These are phyloP conservation scores for Onychostoma macrolepis DNA, from an alignment of 2,113 vertebrate species.

Conservation along the genomic window DNA sequence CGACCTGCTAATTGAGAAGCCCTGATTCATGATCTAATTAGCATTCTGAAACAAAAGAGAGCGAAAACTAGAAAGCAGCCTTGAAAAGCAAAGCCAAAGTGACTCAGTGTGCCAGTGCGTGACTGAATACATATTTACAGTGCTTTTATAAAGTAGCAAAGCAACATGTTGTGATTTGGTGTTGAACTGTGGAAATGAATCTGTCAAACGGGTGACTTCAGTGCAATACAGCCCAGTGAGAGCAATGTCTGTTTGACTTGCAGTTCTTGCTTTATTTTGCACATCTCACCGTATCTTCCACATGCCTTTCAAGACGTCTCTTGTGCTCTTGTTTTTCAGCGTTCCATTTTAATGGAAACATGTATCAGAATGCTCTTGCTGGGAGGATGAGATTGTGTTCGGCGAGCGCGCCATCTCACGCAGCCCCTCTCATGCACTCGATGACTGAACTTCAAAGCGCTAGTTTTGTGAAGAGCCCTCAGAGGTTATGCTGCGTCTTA, in stretches of 20 bases:
- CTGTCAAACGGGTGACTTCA: neutral
- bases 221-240: neutral
- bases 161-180: neutral
- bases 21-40: neutral
- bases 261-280: neutral
- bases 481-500: neutral
- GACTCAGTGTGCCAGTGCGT: neutral
- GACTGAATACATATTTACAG: constrained; percentile 19
- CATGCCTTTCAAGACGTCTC: neutral
- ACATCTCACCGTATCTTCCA: neutral
- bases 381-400: constrained; percentile 14
- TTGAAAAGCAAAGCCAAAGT: constrained; percentile 14
- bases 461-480: constrained; percentile 11
- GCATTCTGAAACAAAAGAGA: neutral
- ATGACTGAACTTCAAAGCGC: constrained; percentile 8
- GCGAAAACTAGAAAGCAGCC: neutral
- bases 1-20: neutral
- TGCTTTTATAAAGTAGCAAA: neutral
- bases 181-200: constrained; percentile 14
- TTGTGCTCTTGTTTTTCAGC: neutral
- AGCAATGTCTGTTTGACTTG: neutral
- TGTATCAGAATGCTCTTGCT: constrained; percentile 19
- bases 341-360: constrained; percentile 31
- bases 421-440: neutral
- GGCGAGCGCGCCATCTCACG: neutral